Conservation (phyloP, 2,113 vertebrate species). For the Proterorhinus semilunaris region DNA sequence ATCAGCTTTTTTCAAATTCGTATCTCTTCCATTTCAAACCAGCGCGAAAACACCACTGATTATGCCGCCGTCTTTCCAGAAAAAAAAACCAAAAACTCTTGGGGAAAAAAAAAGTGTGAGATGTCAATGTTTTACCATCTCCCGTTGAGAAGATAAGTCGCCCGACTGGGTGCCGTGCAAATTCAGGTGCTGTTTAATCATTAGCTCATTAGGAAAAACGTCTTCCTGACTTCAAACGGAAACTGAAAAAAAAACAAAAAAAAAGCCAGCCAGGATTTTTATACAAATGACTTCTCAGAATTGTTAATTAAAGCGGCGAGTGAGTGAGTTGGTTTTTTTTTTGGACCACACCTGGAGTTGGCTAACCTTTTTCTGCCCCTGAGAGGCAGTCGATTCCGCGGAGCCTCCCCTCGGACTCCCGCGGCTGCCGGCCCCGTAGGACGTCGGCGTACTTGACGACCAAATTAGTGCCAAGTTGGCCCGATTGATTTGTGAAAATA, state of each 20-base stretch:
- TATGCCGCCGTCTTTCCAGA: not conserved
- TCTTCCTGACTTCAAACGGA: constrained; percentile 39
- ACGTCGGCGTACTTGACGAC: constrained; percentile 41
- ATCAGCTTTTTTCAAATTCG: not conserved
- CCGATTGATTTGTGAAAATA: constrained; percentile 50
- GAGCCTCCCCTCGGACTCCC: constrained; percentile 44
- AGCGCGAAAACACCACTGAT: not conserved
- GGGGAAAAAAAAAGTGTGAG: not conserved
- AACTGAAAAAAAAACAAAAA: constrained; percentile 21
- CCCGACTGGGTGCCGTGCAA: constrained; percentile 42
- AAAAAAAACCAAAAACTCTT: not conserved
- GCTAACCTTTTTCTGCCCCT: constrained; percentile 38
- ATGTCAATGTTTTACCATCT: constrained; percentile 23
- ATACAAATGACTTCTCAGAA: constrained; percentile 66
- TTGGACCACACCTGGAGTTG: constrained; percentile 60
- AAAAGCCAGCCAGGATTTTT: constrained; percentile 54
- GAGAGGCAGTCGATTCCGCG: constrained; percentile 28
- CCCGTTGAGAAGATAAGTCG: constrained; percentile 41
- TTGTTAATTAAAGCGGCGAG: constrained; percentile 61
- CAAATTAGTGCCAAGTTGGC: constrained; percentile 62
- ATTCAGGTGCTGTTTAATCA: constrained; percentile 72
- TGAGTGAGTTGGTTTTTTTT: constrained; percentile 23
- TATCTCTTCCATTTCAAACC: not conserved
- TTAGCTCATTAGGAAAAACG: constrained; percentile 54
- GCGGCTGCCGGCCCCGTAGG: constrained; percentile 56